These are phyloP conservation scores for Rhamphomyia laevipes DNA, from an alignment of 2,888 invertebrate species.

Conservation along the genomic window DNA sequence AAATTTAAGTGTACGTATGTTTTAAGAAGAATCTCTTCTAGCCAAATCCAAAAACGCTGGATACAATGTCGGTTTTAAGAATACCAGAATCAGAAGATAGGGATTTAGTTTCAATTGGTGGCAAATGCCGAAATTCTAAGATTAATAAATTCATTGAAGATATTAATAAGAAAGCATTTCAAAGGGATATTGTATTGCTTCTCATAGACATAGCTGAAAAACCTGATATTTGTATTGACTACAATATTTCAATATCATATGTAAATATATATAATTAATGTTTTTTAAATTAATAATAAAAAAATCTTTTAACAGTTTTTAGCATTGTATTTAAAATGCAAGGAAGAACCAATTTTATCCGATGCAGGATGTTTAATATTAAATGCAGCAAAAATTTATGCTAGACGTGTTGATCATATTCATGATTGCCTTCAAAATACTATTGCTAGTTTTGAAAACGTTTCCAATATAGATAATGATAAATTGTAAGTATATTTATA, in stretches of 20 bases:
- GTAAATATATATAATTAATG: conserved; percentile 25
- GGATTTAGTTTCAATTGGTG: no score
- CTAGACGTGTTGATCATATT: conserved; percentile 28
- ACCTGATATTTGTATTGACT: conserved; percentile 26
- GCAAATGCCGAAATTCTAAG: not conserved
- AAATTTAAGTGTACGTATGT: no score
- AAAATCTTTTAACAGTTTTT: not conserved
- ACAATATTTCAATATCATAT: conserved; percentile 25
- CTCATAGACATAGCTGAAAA: conserved; percentile 29
- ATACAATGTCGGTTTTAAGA: no score
- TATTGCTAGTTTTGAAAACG: not conserved
- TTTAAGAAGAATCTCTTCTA: no score
- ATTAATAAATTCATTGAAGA: not conserved
- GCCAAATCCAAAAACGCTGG: no score
- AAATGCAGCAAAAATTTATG: conserved; percentile 29
- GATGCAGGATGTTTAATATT: conserved; percentile 25
- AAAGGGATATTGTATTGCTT: conserved; percentile 20
- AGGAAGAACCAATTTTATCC: conserved; percentile 12
- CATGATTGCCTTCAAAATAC: conserved; percentile 24
- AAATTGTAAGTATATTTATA: no score
- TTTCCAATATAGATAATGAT: no score
- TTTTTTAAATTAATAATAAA: not conserved
- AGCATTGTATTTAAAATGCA: not conserved
- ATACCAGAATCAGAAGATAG: no score
- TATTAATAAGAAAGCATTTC: not conserved